Conservation (phyloP, 2,113 vertebrate species). For the Pyxicephalus adspersus region DNA sequence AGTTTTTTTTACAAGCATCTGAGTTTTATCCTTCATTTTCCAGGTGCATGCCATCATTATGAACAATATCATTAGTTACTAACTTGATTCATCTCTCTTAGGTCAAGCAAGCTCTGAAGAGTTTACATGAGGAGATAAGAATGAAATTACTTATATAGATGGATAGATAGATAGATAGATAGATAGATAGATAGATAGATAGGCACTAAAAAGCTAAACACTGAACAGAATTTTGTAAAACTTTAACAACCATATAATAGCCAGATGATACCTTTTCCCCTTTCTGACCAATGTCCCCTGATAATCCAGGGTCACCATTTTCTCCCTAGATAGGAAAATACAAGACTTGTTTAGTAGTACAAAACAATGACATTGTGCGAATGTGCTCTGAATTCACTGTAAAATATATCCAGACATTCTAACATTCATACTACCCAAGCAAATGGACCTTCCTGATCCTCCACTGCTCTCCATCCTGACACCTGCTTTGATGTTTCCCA, state of each 20-base stretch:
- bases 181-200: no score
- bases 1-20: neutral
- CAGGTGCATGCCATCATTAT: neutral
- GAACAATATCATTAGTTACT: neutral
- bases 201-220: no score
- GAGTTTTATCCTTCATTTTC: neutral
- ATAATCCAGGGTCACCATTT: constrained; percentile 74
- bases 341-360: neutral
- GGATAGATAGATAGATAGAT: no score
- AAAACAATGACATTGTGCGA: no score
- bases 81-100: neutral
- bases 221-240: no score
- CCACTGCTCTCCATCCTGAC: no score
- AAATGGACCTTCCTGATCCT: no score
- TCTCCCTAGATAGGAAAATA: constrained; percentile 70
- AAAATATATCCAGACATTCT: no score
- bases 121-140: neutral
- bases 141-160: neutral
- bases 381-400: no score
- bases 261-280: constrained; percentile 78
- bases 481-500: no score
- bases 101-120: constrained; percentile 11
- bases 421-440: no score
- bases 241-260: neutral
- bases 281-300: constrained; percentile 74